A percentile compares a stretch with the other conserved stretches of the same genome.
Conservation (phyloP, 2,113 vertebrate genomes). For the Equus przewalskii region DNA sequence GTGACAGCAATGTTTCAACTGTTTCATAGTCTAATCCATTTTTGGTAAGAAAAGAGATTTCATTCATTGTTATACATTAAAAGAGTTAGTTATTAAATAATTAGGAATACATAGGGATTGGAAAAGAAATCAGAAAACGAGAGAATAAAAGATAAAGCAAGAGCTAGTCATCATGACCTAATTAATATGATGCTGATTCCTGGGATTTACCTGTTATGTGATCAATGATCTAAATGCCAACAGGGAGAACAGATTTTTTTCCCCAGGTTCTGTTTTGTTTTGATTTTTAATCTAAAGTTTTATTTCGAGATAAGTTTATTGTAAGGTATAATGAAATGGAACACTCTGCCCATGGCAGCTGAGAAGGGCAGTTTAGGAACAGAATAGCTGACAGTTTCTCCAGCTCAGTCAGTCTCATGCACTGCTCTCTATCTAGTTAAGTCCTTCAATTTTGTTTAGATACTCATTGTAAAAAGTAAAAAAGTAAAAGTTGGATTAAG, state of each 20-base stretch:
- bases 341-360: background rate
- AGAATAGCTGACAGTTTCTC: background rate
- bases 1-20: background rate
- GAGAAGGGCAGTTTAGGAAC: background rate
- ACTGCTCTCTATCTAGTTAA: background rate
- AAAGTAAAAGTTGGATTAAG: background rate
- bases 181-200: background rate
- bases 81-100: conserved; percentile 20
- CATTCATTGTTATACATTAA: background rate
- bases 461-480: background rate
- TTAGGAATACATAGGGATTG: background rate
- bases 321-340: background rate
- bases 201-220: background rate
- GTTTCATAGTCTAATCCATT: background rate
- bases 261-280: background rate
- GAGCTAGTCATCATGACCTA: background rate
- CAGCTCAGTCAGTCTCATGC: background rate
- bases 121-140: background rate
- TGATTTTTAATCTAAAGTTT: background rate
- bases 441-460: conserved; percentile 33
- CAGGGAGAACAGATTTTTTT: background rate
- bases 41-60: background rate
- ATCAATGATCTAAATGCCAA: background rate
- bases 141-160: background rate
- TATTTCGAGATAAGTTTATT: background rate